Conservation (phyloP, 2,888 invertebrate genomes). For the Rhimphoctona megacephalus region DNA sequence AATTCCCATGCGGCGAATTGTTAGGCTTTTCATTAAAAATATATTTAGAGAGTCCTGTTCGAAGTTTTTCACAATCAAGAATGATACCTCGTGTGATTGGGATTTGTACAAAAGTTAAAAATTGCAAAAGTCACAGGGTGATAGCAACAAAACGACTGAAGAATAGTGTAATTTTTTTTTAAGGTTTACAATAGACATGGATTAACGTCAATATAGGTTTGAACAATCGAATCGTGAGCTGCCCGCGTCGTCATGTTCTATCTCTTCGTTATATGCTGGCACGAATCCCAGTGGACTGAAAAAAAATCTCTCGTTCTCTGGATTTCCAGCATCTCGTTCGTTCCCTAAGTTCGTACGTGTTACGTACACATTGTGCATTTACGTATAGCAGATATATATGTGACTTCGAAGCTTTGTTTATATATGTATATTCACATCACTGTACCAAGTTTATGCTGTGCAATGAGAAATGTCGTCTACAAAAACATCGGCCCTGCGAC, state of each 20-base stretch:
- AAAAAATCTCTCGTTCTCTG: conserved; percentile 27
- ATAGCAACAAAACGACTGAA: conserved; percentile 29
- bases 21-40: background rate
- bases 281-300: conserved; percentile 43
- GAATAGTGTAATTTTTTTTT: conserved; percentile 33
- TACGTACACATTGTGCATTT: conserved; percentile 3
- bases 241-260: conserved; percentile 47
- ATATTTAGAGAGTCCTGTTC: background rate
- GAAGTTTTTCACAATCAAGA: background rate
- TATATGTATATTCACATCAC: background rate
- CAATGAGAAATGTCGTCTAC: conserved; percentile 53
- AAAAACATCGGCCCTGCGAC: conserved; percentile 51
- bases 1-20: background rate
- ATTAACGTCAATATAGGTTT: conserved; percentile 50
- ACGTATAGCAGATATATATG: conserved; percentile 19
- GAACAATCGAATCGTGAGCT: conserved; percentile 56
- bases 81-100: background rate
- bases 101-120: background rate
- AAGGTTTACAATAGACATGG: conserved; percentile 31
- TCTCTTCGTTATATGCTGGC: conserved; percentile 52
- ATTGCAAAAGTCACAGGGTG: background rate
- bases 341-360: conserved; percentile 38
- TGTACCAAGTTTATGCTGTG: conserved; percentile 39
- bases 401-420: background rate
- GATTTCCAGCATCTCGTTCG: conserved; percentile 42